Base-by-base conservation (phyloP, 2,113 vertebrate species). In the Trichechus manatus region DNA sequence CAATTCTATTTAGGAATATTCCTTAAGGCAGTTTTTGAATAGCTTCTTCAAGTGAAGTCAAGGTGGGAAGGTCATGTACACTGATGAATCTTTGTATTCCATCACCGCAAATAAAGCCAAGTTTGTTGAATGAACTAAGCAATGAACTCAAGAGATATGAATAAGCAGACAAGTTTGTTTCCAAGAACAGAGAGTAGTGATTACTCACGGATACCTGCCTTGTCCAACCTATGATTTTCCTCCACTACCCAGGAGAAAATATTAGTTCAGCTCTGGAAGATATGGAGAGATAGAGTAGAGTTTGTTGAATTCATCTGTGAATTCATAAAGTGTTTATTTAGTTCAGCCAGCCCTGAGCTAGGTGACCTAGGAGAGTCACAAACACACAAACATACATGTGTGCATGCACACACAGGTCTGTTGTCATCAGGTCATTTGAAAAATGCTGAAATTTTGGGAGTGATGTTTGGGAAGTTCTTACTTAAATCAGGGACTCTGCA, bases 351-450 rank as follows among this genome's bases (percentile, higher is more conserved):
- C 31, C 39, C n/a, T 79, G 7, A 53, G 29, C 23, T n/a, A 13
- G 27, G 33, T 94, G 50, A 68, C 59, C 75, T 56, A 77, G 77
- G 47, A 93, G 94, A 86, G 0, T 89, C 42, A 95, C 50, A 94
- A 61, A 75, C 29, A 66, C 13, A 72, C 13, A 59, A 81, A 31
- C 33, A 44, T 39, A 39, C 5, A 64, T 11, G 25, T 29, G 25
- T 17, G 9, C 23, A 61, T 20, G 56, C 39, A 63, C 31, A 66
- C 31, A 74, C 36, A 13, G 72, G 9, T 85, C 29, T 64, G 5
- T 42, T 74, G 50, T n/a, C 25, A 44, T 39, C 77, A 89, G 80
- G 22, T 94, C 31, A 87, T 44, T 22, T 50, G 47, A 92, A 95
- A 93, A 78, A 70, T 50, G 47, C 27, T 74, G 79, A 92, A 78